Evolutionary conservation across 2,888 invertebrate genomes (phyloP).

Genomic region (Philopedon plagiatum): DNA sequence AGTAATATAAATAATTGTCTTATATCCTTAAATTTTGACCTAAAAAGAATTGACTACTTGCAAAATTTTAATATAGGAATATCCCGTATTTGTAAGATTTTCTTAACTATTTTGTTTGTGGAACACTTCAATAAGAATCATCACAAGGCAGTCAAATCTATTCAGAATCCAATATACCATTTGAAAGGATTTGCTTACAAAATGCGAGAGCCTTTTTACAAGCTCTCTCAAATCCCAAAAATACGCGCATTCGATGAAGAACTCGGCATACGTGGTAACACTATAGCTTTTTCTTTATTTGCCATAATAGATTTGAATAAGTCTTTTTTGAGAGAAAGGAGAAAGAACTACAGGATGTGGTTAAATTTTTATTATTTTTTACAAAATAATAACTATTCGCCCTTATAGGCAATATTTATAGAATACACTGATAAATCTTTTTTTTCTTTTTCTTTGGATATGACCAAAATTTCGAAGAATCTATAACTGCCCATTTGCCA

Average conservation of each 20-base stretch:
- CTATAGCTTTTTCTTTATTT: slow-evolving; percentile 37
- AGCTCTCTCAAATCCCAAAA: slow-evolving; percentile 67
- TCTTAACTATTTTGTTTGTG: slow-evolving; percentile 25
- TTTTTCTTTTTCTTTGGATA: too few species aligned
- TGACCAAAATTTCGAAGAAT: too few species aligned
- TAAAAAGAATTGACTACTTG: neutral
- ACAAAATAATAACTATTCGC: too few species aligned
- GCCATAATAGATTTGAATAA: slow-evolving; percentile 23
- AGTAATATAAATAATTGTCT: too few species aligned
- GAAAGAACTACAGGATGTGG: neutral
- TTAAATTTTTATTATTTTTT: neutral
- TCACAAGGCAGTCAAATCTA: slow-evolving; percentile 42
- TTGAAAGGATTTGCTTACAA: slow-evolving; percentile 68
- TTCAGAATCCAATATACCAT: slow-evolving; percentile 63
- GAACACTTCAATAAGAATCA: slow-evolving; percentile 43
- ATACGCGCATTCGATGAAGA: slow-evolving; percentile 68
- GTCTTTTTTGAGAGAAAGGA: neutral
- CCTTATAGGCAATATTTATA: too few species aligned
- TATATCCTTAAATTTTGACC: neutral
- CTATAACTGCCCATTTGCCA: too few species aligned
- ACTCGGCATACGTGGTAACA: slow-evolving; percentile 44
- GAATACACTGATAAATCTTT: too few species aligned
- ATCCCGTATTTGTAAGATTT: neutral
- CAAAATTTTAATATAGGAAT: neutral
- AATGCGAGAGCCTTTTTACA: slow-evolving; percentile 65